Percentiles rank a stretch among this genome's conserved stretches.
These are phyloP conservation scores for Chaetophractus vellerosus DNA, from an alignment of 2,797 vertebrate species.

Conservation along the genomic window DNA sequence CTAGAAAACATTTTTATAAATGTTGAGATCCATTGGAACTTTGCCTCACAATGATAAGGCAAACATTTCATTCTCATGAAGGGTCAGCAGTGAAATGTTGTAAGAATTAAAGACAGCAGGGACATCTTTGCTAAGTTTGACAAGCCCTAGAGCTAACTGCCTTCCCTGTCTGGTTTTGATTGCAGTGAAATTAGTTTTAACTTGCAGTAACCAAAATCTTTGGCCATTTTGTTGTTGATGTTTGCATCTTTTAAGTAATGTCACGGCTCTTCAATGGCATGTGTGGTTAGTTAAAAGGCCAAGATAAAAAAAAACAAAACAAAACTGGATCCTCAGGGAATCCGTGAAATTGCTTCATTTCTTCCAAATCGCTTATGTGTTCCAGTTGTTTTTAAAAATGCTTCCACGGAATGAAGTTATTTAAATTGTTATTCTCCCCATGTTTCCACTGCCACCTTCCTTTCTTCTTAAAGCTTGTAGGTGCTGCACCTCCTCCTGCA, in stretches of 20 bases:
- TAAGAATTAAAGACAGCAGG: conserved; percentile 76
- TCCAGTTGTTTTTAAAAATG: conserved; percentile 25
- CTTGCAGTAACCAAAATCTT: conserved; percentile 76
- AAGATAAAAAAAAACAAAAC: conserved; percentile 48
- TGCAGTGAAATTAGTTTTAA: conserved; percentile 83
- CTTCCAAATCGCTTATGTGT: conserved; percentile 48
- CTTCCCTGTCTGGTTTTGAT: conserved; percentile 78
- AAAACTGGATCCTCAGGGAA: conserved; percentile 75
- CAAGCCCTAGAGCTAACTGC: conserved; percentile 63
- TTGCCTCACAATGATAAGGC: conserved; percentile 62
- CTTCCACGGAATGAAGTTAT: conserved; percentile 51
- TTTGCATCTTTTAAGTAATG: conserved; percentile 53
- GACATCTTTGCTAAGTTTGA: conserved; percentile 75
- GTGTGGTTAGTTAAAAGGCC: conserved; percentile 85
- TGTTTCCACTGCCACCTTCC: background rate
- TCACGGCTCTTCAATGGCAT: conserved; percentile 74
- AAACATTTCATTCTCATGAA: conserved; percentile 80
- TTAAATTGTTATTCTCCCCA: background rate
- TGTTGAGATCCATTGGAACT: conserved; percentile 69
- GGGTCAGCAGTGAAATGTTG: conserved; percentile 82
- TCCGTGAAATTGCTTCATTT: conserved; percentile 76
- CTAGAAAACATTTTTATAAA: conserved; percentile 68
- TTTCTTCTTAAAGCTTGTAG: conserved; percentile 36
- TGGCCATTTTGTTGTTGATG: conserved; percentile 40
- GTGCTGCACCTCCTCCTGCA: background rate